A percentile compares a stretch with the other conserved stretches of the same genome.
Conservation (phyloP, 2,113 vertebrate species). For the Nothobranchius kuhntae region DNA sequence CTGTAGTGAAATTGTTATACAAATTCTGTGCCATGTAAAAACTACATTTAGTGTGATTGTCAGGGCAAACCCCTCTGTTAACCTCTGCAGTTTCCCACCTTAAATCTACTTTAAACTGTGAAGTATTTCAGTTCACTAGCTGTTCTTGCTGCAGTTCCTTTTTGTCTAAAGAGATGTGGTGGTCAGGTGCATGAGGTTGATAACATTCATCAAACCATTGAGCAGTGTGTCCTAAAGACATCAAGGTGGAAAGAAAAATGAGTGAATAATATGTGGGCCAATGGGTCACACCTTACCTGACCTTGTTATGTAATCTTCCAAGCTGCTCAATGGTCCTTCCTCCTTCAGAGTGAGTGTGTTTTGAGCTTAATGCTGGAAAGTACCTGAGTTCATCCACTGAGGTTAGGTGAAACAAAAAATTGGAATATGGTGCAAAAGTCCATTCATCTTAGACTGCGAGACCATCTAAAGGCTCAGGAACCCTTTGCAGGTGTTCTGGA, state of each 20-base stretch:
- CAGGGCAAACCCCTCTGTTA: background rate
- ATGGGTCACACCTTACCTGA: constrained; percentile 65
- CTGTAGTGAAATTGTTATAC: no score
- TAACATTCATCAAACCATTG: constrained; percentile 22
- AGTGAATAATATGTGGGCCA: constrained; percentile 51
- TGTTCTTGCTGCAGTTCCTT: background rate
- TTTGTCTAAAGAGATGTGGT: background rate
- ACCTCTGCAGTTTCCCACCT: background rate
- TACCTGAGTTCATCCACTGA: background rate
- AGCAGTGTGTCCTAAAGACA: background rate
- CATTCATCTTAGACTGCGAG: no score
- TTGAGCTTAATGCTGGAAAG: background rate
- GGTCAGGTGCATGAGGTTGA: background rate
- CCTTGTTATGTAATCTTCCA: constrained; percentile 47
- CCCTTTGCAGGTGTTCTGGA: no score
- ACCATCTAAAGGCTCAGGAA: no score
- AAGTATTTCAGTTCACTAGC: background rate
- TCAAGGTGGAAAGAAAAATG: background rate
- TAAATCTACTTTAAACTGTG: background rate
- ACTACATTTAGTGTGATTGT: no score
- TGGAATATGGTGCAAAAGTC: no score
- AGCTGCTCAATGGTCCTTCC: constrained; percentile 35
- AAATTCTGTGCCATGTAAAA: no score
- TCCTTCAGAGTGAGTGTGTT: background rate
- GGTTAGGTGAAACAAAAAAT: no score